Base-by-base conservation (phyloP, 2,113 vertebrate genomes). In the Neopipo cinnamomea region DNA sequence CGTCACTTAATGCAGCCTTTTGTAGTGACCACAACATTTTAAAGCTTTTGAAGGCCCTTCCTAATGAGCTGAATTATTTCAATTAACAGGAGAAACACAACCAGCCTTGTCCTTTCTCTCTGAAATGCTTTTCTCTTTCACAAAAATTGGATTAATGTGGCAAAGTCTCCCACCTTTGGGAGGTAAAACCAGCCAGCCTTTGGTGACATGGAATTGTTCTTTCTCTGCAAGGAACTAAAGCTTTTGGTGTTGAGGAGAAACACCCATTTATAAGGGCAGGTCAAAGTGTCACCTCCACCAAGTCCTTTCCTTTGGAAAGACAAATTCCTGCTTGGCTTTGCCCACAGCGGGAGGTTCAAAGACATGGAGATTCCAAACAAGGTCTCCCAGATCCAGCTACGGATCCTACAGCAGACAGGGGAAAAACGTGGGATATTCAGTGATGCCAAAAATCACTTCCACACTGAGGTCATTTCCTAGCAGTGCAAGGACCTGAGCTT, bases 351-450 rank as follows among this genome's bases (percentile, higher is more conserved):
- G n/a, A 72, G 12, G 5, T 7, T 14, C 47, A 80, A 72, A 72
- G 5, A n/a, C 6, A 30, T 0, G 1, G 61, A 37, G 46, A 73
- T 25, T 41, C 73, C 59, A 67, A 35, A 24, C 42, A 37, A 39
- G 44, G 5, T 25, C 6, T 33, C 24, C 47, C 30, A 35, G 30
- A 3, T 12, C 12, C 19, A 35, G 2, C 25, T 14, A 1, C 1
- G 15, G 35, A 23, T 82, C 35, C 28, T 14, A 11, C 23, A 55
- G 1, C 10, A 50, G 65, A 15, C 9, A 58, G 44, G 41, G 49
- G 20, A n/a, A 59, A 18, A 41, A 11, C 1, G 1, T 16, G 44
- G 33, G 24, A 30, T 12, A 12, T 50, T 28, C 63, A 35, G 23
- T 4, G 25, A 31, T 35, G 41, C 41, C 76, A 84, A 37, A 81